These are phyloP conservation scores for Eidolon dupreanum DNA, from an alignment of 2,797 vertebrate genomes.

Conservation along the genomic window DNA sequence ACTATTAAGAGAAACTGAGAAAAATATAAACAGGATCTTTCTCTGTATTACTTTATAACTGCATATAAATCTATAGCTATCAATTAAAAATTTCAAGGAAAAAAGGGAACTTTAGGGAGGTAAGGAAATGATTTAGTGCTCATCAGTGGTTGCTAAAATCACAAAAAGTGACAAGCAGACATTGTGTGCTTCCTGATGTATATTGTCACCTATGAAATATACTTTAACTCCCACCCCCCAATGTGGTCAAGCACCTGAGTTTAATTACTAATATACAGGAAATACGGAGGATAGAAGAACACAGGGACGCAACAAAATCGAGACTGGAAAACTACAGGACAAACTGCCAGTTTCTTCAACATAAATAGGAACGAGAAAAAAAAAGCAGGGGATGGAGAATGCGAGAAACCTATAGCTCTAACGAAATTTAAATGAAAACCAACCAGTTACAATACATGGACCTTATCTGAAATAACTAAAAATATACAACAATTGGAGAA, in stretches of 20 bases:
- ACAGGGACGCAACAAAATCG: not conserved
- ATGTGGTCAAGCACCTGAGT: not conserved
- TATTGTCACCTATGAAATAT: not conserved
- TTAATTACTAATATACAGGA: not conserved
- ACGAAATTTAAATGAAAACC: not conserved
- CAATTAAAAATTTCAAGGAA: not conserved
- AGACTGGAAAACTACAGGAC: not conserved
- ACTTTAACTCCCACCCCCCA: not conserved
- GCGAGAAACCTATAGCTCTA: not conserved
- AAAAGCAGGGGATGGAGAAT: not conserved
- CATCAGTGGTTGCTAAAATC: not conserved
- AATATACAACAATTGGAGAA: not conserved
- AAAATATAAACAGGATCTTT: not conserved
- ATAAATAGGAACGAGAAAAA: not conserved
- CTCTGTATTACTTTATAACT: not conserved
- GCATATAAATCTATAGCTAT: not conserved
- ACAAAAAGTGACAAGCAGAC: not conserved
- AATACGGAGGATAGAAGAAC: not conserved
- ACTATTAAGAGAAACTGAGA: not conserved
- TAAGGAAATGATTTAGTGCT: not conserved
- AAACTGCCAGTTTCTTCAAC: not conserved
- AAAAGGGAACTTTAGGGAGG: not conserved
- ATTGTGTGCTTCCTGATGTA: not conserved
- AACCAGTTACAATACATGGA: not conserved
- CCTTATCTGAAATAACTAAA: not conserved